Evolutionary conservation across 2,888 invertebrate species (phyloP), one percentile per base, ranked within the genome.

Genomic region (Brachyopa scutellaris): DNA sequence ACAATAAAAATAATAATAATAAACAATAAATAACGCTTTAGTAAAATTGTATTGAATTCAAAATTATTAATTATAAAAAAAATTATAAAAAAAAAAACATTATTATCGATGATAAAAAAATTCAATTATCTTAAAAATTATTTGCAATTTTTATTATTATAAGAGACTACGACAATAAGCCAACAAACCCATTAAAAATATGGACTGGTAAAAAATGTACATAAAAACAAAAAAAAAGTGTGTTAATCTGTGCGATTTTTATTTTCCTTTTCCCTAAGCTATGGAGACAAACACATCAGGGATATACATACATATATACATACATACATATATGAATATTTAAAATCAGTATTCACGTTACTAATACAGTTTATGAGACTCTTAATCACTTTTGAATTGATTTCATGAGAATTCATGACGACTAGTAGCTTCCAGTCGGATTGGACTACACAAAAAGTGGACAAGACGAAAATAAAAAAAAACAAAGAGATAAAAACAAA

Each of bases 121-220:
- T 26, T 62, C 17, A 66, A 21, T 31, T 66, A 31, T 40, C 42
- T 66, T 49, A 9, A 47, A 23, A 47, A 31, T 17, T 51, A 9
- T n/a, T n/a, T n/a, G n/a, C n/a, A 9, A 19, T 33, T 40, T 51
- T n/a, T 26, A 29, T 26, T 26, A 3, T 26, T 26, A 9, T 9
- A 29, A 5, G 6, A 55, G 31, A 33, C 15, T 3, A 33, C 8
- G 33, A 55, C 42, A 55, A 67, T 42, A 67, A 23, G 23, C 45
- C 61, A 45, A 47, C 7, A 61, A 47, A 13, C 21, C 23, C 13
- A 4, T 45, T 2, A 45, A 17, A 17, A 13, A 7, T 13, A 5
- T 17, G 40, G 11, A 40, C 2, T 40, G 9, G 17, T 17, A 1
- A 8, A 15, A 26, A 40, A 17, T 40, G 40, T 40, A 17, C 9